Evolutionary conservation across 2,113 vertebrate genomes (phyloP).

Genomic region (Odocoileus virginianus): DNA sequence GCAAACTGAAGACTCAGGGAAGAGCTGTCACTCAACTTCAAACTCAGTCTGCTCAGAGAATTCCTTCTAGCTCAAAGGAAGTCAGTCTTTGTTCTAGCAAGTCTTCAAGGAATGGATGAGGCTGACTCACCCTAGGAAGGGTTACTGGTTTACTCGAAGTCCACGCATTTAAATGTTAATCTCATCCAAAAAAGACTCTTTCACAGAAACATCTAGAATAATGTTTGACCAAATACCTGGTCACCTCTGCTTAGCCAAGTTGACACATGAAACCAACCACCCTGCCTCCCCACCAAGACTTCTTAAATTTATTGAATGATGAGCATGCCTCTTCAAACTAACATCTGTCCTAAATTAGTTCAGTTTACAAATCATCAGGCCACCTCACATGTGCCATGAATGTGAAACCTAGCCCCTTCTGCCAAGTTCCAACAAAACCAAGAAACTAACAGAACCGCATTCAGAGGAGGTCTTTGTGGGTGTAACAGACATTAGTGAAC

Average conservation of each 20-base stretch:
- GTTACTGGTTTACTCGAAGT: not conserved
- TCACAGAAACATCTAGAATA: not conserved
- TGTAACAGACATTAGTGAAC: not conserved
- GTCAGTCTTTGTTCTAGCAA: not conserved
- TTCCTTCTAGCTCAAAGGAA: not conserved
- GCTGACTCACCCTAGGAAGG: not conserved
- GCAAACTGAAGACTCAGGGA: not conserved
- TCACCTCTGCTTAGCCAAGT: not conserved
- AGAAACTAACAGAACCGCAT: not conserved
- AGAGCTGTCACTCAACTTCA: not conserved
- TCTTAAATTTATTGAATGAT: not conserved
- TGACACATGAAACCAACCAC: not conserved
- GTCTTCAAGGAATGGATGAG: not conserved
- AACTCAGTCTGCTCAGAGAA: not conserved
- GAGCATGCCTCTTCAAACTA: not conserved
- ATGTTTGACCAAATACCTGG: not conserved
- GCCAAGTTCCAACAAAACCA: not conserved
- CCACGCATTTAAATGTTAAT: not conserved
- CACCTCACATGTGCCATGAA: not conserved
- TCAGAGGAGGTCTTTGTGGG: not conserved
- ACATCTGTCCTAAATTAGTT: not conserved
- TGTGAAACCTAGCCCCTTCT: not conserved
- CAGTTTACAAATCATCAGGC: not conserved
- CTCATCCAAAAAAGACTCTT: not conserved
- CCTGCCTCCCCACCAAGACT: not conserved